Evolutionary conservation across 1,140 invertebrate species (phyloP), one percentile per base, ranked within the genome.

Genomic region (Diorhabda elongata): DNA sequence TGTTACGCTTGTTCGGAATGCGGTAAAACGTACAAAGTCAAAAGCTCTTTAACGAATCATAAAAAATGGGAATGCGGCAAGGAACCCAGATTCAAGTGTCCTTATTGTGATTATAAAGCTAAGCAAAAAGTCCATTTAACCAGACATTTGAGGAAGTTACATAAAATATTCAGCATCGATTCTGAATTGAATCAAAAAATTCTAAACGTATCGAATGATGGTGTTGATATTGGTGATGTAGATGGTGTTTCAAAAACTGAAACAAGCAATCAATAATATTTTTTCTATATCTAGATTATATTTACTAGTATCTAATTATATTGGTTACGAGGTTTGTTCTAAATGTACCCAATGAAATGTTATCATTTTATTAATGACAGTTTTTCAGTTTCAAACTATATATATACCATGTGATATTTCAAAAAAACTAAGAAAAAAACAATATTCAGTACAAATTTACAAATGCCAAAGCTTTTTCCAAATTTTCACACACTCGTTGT

Each of bases 51-150:
- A 74, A 84, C 90, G 52, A 92, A 92, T 78, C 91, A 92, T 78
- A 90, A 91, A 81, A 92, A 92, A 80, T 92, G 91, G 90, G 91
- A 93, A 79, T 93, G 91, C 80, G 90, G 90, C 72, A 92, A 92
- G 80, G 91, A 92, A 80, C 91, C 91, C 2, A 90, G 92, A 79
- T 93, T 92, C 79, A 89, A 91, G 75, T 93, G 91, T 81, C 90
- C 90, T 4, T 91, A 91, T 81, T 93, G 91, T 81, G 88, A 90
- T 44, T 92, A 92, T 80, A 85, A 89, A 69, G 90, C 91, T 72
- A 93, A 92, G 77, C 91, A 92, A 78, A 92, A 92, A 83, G 92
- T 92, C 90, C 91, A 93, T 82, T 91, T 92, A 73, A 90, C 88
- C 47, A 87, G 91, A 57, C 91, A 93, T 52, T 60, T 73, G 8